Evolutionary conservation across 2,888 invertebrate genomes (phyloP).

Genomic region (Cabera pusaria): DNA sequence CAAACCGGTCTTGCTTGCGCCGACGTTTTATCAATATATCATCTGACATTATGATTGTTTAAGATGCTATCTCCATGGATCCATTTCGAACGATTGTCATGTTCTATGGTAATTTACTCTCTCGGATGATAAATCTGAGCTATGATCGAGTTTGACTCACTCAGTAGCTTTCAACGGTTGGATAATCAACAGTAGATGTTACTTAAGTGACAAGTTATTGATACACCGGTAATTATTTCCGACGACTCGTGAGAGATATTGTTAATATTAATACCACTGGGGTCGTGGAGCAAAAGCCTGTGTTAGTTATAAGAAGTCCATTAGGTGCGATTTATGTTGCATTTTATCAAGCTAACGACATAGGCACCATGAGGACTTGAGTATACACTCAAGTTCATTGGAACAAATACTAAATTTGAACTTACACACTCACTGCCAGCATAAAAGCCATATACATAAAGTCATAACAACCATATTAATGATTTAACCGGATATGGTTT

Average conservation of each 20-base stretch:
- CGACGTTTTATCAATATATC: constrained; percentile 34
- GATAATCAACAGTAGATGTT: constrained; percentile 12
- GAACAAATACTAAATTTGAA: too few species aligned
- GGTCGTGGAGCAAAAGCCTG: neutral
- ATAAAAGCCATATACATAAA: too few species aligned
- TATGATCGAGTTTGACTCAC: constrained; percentile 19
- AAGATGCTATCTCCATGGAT: constrained; percentile 51
- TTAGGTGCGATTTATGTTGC: neutral
- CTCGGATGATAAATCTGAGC: constrained; percentile 39
- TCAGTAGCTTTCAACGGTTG: constrained; percentile 20
- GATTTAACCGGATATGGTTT: too few species aligned
- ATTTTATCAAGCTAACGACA: too few species aligned
- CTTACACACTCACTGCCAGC: too few species aligned
- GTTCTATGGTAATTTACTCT: constrained; percentile 33
- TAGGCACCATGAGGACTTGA: too few species aligned
- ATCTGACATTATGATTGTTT: constrained; percentile 39
- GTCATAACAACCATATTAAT: too few species aligned
- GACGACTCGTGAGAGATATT: constrained; percentile 6
- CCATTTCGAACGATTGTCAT: constrained; percentile 44
- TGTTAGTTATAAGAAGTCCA: neutral
- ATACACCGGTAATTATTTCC: constrained; percentile 12
- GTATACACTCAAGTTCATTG: too few species aligned
- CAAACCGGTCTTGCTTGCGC: constrained; percentile 17
- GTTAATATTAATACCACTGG: constrained; percentile 1
- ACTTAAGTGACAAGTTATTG: constrained; percentile 12